Evolutionary conservation across 2,888 invertebrate genomes (phyloP).

Genomic region (Leptinotarsa peninsularis): DNA sequence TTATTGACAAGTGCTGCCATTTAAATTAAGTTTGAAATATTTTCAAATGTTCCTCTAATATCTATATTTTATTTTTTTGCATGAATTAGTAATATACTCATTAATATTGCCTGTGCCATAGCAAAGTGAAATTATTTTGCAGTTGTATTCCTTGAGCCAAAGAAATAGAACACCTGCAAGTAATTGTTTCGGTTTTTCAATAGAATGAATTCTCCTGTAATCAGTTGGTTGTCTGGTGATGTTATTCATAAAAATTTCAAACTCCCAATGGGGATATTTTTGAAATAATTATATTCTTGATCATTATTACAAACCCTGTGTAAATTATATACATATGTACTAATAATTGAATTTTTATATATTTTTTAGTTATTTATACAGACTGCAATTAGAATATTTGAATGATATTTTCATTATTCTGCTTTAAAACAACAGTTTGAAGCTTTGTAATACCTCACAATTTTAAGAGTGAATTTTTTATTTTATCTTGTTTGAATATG

Average conservation of each 20-base stretch:
- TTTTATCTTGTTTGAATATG: conserved; percentile 15
- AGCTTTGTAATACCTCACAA: conserved; percentile 17
- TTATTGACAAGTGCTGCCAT: too few relatives aligned
- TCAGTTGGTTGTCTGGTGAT: neutral
- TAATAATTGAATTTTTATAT: conserved; percentile 52
- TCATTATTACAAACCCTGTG: conserved; percentile 12
- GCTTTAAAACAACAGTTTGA: conserved; percentile 13
- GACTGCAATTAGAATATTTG: conserved; percentile 33
- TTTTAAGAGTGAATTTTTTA: conserved; percentile 23
- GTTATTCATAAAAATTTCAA: neutral
- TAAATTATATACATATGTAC: conserved; percentile 48
- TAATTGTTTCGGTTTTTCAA: too few relatives aligned
- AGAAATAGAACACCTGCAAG: too few relatives aligned
- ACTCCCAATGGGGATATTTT: neutral
- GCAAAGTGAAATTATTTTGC: too few relatives aligned
- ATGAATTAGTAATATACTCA: too few relatives aligned
- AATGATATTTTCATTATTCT: conserved; percentile 19
- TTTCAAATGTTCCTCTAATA: too few relatives aligned
- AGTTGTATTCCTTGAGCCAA: too few relatives aligned
- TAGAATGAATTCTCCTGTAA: neutral
- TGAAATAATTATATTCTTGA: neutral
- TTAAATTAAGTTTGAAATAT: too few relatives aligned
- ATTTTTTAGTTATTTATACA: conserved; percentile 54
- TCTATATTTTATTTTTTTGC: too few relatives aligned
- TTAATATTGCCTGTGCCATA: too few relatives aligned